Percentiles rank a stretch among this genome's conserved stretches.
Conservation (phyloP, 1,140 invertebrate species). For the Pectinophora gossypiella region DNA sequence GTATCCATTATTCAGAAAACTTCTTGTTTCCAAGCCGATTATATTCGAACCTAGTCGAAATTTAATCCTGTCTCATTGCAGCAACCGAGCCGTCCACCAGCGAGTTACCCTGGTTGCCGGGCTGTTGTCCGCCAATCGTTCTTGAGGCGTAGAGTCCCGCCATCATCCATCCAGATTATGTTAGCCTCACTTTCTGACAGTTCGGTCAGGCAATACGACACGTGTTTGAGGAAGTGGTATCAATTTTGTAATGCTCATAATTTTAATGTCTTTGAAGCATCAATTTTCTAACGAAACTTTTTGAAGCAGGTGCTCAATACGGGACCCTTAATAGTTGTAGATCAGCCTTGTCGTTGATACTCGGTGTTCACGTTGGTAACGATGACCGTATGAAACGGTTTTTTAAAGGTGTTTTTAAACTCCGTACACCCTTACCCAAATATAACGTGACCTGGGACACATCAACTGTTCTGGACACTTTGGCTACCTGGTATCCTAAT, state of each 20-base stretch:
- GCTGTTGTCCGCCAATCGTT: conserved; percentile 27
- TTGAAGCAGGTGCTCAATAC: conserved; percentile 3
- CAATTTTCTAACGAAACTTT: conserved; percentile 5
- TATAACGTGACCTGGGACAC: conserved; percentile 10
- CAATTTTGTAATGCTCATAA: conserved; percentile 2
- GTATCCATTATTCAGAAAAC: background rate
- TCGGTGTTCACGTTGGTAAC: background rate
- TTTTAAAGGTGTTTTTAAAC: conserved; percentile 9
- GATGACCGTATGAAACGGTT: conserved; percentile 5
- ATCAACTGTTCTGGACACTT: background rate
- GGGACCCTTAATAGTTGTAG: conserved; percentile 7
- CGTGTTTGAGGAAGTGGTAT: conserved; percentile 2
- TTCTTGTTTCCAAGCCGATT: conserved; percentile 1
- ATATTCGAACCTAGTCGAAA: background rate
- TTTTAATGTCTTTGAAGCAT: conserved; percentile 1
- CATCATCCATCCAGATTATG: conserved; percentile 18
- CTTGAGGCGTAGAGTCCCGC: conserved; percentile 11
- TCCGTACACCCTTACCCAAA: conserved; percentile 4
- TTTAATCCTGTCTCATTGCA: conserved; percentile 5
- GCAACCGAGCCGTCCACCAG: background rate
- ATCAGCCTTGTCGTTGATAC: conserved; percentile 4
- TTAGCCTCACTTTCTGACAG: conserved; percentile 18
- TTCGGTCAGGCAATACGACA: conserved; percentile 34
- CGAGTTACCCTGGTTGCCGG: conserved; percentile 22
- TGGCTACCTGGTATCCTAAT: conserved; percentile 5